These are phyloP conservation scores for Bujurquina vittata DNA, from an alignment of 2,113 vertebrate genomes.

Conservation along the genomic window DNA sequence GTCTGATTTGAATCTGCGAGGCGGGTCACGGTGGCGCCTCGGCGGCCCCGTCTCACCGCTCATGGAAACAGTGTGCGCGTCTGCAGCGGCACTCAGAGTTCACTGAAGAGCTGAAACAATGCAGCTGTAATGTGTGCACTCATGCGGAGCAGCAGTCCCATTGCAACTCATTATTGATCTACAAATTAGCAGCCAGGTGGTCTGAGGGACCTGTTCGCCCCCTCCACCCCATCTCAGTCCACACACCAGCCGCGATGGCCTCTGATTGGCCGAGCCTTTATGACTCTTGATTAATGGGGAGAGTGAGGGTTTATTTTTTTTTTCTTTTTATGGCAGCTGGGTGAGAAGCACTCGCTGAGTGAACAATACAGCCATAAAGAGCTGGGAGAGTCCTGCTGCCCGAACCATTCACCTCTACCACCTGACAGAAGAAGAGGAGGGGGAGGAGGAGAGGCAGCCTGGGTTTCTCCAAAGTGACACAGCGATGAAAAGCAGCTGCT, in stretches of 20 bases:
- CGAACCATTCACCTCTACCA: constrained; percentile 26
- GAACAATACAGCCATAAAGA: constrained; percentile 69
- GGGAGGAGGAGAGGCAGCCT: background rate
- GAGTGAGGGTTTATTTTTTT: constrained; percentile 9
- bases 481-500: constrained; percentile 30
- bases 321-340: constrained; percentile 44
- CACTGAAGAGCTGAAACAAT: constrained; percentile 49
- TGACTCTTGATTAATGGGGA: constrained; percentile 44
- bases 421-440: background rate
- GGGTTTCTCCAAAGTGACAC: constrained; percentile 16
- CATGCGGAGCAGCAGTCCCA: constrained; percentile 56
- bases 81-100: background rate
- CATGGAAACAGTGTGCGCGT: background rate
- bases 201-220: constrained; percentile 20
- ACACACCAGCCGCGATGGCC: background rate
- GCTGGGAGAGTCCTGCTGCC: constrained; percentile 12
- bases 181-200: constrained; percentile 73
- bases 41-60: background rate
- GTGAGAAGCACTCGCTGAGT: constrained; percentile 2
- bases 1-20: background rate
- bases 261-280: constrained; percentile 44
- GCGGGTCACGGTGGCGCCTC: background rate
- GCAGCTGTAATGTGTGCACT: constrained; percentile 49
- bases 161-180: constrained; percentile 73
- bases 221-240: background rate